These are phyloP conservation scores for Carassius carassius DNA, from an alignment of 2,113 vertebrate genomes.

Conservation along the genomic window DNA sequence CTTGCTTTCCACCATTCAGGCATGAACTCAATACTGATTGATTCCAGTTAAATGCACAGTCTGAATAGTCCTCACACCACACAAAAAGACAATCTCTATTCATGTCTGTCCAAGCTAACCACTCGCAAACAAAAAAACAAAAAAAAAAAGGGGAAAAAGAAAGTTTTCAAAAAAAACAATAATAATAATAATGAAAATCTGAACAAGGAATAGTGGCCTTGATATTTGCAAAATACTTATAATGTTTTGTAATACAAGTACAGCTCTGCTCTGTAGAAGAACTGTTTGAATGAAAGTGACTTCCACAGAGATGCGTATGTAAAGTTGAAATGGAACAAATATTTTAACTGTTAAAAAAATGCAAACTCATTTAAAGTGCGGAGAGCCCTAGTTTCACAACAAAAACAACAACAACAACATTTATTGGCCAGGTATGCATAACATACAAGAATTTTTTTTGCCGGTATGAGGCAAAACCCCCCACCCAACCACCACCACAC, in stretches of 20 bases:
- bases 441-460: too few relatives aligned
- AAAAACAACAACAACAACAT: too few relatives aligned
- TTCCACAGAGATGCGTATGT: neutral
- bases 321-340: neutral
- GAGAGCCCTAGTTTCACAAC: neutral
- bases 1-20: conserved; percentile 5
- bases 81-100: neutral
- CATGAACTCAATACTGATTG: conserved; percentile 1
- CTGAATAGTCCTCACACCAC: neutral
- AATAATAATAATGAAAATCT: neutral
- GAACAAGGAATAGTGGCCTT: neutral
- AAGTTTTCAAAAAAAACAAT: neutral
- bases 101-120: neutral
- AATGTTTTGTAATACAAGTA: neutral
- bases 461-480: too few relatives aligned
- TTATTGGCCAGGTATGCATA: too few relatives aligned
- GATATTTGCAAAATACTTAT: neutral
- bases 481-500: too few relatives aligned
- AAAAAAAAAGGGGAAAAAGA: neutral
- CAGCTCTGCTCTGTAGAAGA: neutral
- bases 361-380: neutral
- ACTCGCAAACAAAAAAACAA: neutral
- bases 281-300: neutral
- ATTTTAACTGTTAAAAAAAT: neutral
- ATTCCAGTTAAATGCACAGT: conserved; percentile 27